Base-by-base conservation (phyloP, 1,140 invertebrate genomes). In the Drosophila bocqueti region DNA sequence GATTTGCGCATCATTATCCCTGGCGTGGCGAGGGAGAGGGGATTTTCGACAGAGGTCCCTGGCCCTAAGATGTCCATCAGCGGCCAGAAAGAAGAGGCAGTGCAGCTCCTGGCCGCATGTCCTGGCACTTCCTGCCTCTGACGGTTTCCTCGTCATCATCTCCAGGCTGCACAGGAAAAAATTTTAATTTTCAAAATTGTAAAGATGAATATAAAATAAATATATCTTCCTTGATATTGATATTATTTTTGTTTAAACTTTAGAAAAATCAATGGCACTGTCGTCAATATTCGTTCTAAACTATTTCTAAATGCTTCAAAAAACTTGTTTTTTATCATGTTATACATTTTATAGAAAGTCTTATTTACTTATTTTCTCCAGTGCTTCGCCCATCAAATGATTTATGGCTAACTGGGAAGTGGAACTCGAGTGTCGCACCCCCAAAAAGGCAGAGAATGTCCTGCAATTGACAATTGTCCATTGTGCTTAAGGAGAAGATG, bases 1-100 rank as follows among this genome's bases (percentile, higher is more conserved):
- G 79, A 90, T 90, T 90, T 90, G 85, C 85, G 85, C 85, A 81
- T 90, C 85, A 90, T 90, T 86, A 86, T 86, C 83, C 83, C 72
- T 75, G 63, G 54, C 34, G 21, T 40, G 10, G 34, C 18, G 34
- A 16, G 21, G 61, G 49, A 40, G 43, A 46, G 63, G 49, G 40
- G 36, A 31, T 31, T 46, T 71, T 67, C 67, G 63, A 16, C 67
- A 31, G 63, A 55, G 67, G 64, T 76, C 67, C 55, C 38, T 83
- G 57, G 84, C 83, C 72, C 67, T 68, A 80, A 69, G 76, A 89
- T 89, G 84, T 89, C 84, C 85, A 87, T 87, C 85, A 89, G 42
- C 57, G 21, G 69, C 57, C 62, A 52, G 42, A 81, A 38, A 71
- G 83, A 72, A 54, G 24, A 69, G 76, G 83, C 84, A 83, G 79